phyloP scores from a whole-genome alignment of 2,888 invertebrate genomes.

The Tinea pellionella region DNA sequence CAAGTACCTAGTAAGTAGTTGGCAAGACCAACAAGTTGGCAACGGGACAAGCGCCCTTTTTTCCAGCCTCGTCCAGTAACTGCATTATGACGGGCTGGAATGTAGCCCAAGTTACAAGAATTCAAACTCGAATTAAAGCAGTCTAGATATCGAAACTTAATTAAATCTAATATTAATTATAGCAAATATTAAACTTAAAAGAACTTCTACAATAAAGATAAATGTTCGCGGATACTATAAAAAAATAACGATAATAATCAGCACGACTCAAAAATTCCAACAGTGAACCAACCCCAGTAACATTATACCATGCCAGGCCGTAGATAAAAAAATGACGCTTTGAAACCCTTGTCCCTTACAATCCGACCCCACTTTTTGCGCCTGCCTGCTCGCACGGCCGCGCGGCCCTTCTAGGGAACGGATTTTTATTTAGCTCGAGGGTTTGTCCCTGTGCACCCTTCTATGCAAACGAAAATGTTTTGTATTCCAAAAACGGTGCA shows the following conservation, averaged over 20 bases:
- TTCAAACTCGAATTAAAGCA: no score
- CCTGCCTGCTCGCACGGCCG: not conserved
- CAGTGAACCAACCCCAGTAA: not conserved
- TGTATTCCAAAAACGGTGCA: not conserved
- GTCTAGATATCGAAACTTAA: no score
- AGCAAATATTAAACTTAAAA: not conserved
- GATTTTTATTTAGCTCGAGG: not conserved
- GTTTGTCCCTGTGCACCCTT: constrained; percentile 3
- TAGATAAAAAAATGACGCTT: not conserved
- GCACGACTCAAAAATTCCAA: not conserved
- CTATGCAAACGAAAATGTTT: not conserved
- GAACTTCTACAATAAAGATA: not conserved
- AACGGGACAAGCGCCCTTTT: not conserved
- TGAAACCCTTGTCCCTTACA: not conserved
- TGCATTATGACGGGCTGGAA: not conserved
- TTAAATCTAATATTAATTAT: not conserved
- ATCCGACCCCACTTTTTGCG: constrained; percentile 1
- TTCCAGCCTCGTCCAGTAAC: not conserved
- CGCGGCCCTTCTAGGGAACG: not conserved
- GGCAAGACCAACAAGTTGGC: no score
- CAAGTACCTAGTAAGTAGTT: no score
- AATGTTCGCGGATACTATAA: not conserved
- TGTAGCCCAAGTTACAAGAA: not conserved
- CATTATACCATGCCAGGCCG: not conserved
- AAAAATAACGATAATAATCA: not conserved